Conservation (phyloP, 2,113 vertebrate species). For the Pseudorhombus dupliciocellatus region DNA sequence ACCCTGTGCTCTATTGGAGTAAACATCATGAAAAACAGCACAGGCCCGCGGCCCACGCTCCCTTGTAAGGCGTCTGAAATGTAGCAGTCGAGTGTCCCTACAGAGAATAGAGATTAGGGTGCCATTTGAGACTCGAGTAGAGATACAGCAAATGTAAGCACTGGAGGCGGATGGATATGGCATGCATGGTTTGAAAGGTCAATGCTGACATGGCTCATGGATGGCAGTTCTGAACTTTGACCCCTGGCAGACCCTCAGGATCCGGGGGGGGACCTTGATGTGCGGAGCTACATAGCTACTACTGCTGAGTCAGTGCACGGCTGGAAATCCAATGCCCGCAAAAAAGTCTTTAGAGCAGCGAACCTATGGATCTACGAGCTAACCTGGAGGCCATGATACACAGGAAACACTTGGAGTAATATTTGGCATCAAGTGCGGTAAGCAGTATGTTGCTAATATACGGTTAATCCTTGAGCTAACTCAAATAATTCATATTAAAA, state of each 20-base stretch:
- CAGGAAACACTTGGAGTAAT: conserved; percentile 57
- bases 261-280: conserved; percentile 47
- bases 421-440: conserved; percentile 64
- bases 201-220: conserved; percentile 75
- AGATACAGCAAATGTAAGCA: conserved; percentile 57
- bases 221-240: conserved; percentile 69
- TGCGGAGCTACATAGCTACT: conserved; percentile 65
- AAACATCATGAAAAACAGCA: conserved; percentile 65
- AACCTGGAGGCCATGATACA: conserved; percentile 59
- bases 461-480: conserved; percentile 52
- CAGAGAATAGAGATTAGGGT: conserved; percentile 58
- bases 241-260: conserved; percentile 51
- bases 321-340: conserved; percentile 36
- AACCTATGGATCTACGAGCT: conserved; percentile 55
- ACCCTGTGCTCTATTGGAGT: conserved; percentile 60
- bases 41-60: conserved; percentile 29
- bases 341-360: conserved; percentile 47
- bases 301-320: conserved; percentile 61
- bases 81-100: conserved; percentile 54
- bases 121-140: conserved; percentile 62
- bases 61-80: conserved; percentile 60
- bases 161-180: conserved; percentile 74
- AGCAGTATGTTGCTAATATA: conserved; percentile 49
- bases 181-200: conserved; percentile 72
- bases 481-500: conserved; percentile 29